Conservation (phyloP, 2,797 vertebrate genomes). For the Trematomus bernacchii region DNA sequence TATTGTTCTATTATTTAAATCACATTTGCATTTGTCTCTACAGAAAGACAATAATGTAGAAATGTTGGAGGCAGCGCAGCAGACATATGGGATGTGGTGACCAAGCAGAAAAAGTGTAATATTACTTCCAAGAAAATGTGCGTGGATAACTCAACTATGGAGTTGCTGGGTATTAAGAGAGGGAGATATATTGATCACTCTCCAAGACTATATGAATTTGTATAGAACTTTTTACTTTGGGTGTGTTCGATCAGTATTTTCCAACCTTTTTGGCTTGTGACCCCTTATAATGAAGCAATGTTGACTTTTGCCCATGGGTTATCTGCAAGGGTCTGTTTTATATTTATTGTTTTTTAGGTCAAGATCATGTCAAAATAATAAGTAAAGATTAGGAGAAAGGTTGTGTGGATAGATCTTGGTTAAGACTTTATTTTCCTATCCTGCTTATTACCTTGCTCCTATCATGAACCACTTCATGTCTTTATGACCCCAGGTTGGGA, state of each 20-base stretch:
- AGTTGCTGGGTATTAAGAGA: not conserved
- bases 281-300: not conserved
- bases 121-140: conserved; percentile 19
- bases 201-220: too few relatives aligned
- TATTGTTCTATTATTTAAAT: conserved; percentile 44
- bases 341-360: too few relatives aligned
- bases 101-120: conserved; percentile 18
- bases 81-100: conserved; percentile 16
- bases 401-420: too few relatives aligned
- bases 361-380: not conserved
- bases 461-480: not conserved
- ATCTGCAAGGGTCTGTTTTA: not conserved
- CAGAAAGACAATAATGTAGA: conserved; percentile 24
- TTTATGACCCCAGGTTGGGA: not conserved
- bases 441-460: not conserved
- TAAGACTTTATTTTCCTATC: not conserved
- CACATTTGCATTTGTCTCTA: conserved; percentile 21
- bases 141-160: not conserved
- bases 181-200: not conserved
- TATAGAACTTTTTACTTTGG: not conserved
- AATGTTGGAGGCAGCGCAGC: conserved; percentile 20
- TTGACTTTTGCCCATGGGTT: not conserved
- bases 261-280: not conserved
- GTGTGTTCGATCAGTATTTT: not conserved
- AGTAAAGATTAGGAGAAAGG: too few relatives aligned